Conservation (phyloP, 2,888 invertebrate genomes). For the Neoascia interrupta region DNA sequence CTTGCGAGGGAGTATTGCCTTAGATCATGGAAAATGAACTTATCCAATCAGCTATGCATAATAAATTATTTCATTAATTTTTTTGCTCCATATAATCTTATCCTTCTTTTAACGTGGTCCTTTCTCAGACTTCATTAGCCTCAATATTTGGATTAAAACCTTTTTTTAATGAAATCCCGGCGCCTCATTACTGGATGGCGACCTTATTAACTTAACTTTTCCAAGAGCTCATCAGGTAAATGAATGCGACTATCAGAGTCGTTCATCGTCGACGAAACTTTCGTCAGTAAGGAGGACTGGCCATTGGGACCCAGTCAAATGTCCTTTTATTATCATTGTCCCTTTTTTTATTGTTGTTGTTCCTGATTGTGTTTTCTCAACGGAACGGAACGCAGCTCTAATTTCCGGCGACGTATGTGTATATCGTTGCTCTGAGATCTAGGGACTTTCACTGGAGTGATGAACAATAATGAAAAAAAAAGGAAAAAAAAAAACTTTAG, state of each 20-base stretch:
- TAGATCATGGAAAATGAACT: too few species aligned
- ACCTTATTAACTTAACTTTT: constrained; percentile 36
- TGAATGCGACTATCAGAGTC: constrained; percentile 38
- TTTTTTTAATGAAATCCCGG: too few species aligned
- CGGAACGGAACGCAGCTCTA: constrained; percentile 41
- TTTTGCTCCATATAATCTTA: too few species aligned
- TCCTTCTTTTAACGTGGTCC: too few species aligned
- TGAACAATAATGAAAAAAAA: too few species aligned
- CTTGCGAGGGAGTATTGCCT: too few species aligned
- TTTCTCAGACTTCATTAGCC: too few species aligned
- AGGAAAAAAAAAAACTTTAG: constrained; percentile 13
- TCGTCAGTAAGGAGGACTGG: constrained; percentile 7
- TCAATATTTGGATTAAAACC: too few species aligned
- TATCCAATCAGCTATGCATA: too few species aligned
- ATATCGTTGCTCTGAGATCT: constrained; percentile 39
- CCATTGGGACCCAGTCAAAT: constrained; percentile 38
- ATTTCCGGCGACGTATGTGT: constrained; percentile 52
- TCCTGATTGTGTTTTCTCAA: constrained; percentile 48
- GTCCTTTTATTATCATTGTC: constrained; percentile 50
- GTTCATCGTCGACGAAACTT: constrained; percentile 20
- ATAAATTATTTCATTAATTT: too few species aligned
- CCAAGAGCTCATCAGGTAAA: constrained; percentile 51
- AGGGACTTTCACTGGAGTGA: constrained; percentile 25
- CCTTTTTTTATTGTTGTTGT: constrained; percentile 33
- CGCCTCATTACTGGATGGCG: too few species aligned